Base-by-base conservation (phyloP, 2,888 invertebrate genomes). In the Apodemia hepburni region DNA sequence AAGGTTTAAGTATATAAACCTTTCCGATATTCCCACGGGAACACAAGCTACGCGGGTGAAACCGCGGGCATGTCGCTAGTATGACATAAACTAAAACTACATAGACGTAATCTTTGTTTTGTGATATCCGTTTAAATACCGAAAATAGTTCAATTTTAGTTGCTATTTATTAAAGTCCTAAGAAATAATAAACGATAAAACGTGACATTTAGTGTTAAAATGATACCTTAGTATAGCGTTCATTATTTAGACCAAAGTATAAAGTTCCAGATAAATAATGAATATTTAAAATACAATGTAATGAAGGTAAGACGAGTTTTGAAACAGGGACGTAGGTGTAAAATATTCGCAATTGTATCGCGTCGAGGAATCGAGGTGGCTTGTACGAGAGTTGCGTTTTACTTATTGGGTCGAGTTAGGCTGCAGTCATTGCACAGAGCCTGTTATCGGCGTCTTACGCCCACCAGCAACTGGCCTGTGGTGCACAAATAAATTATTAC, bases 381-480 rank as follows among this genome's bases (percentile, higher is more conserved):
- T 66, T 71, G 68, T 72, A 73, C 74, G 69, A 73, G 71, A 64
- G 68, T 77, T 70, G 70, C 70, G 69, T 73, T 75, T 79, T 74
- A 78, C 74, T 80, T 80, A 76, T 79, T 77, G 77, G 67, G 61
- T 65, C 68, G 65, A 66, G 69, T 47, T 70, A 71, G 72, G 72
- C 66, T 72, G 35, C 58, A 47, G 45, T 47, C 27, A 29, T 27
- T 57, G 54, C 54, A 57, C 54, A 57, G 29, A 57, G 54, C 54
- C 54, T 29, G 54, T 57, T 57, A 57, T 57, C 59, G 42, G 63
- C 64, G 64, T 64, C 58, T 60, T 61, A 62, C 64, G 59, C 64
- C 66, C 64, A 67, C 66, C 63, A 61, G 5, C 42, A 63, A 72
- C 70, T 65, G 65, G 70, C 72, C 69, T 61, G 61, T 59, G 61